phyloP scores from a whole-genome alignment of 1,140 invertebrate species.

The Orchestia grillus region DNA sequence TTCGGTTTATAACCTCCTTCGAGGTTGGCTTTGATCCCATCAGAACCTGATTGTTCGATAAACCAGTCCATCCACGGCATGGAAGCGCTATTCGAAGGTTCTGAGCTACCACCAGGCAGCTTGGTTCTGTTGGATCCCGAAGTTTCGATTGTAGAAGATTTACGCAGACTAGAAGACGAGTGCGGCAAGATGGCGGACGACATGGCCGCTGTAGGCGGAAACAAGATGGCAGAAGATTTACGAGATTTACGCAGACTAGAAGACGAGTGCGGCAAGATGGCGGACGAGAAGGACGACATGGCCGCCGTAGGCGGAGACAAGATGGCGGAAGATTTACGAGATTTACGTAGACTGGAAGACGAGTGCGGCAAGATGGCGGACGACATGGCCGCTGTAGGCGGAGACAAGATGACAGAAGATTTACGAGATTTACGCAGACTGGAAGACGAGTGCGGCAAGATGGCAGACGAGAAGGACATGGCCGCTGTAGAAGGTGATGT shows the following conservation, averaged over 20 bases:
- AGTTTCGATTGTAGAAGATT: not conserved
- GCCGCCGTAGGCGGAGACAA: not conserved
- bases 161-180: not conserved
- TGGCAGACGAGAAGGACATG: not conserved
- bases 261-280: not conserved
- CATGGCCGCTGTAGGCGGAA: too few relatives aligned
- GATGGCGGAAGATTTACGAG: too few relatives aligned
- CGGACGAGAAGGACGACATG: not conserved
- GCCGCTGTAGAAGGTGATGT: not conserved
- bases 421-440: too few relatives aligned
- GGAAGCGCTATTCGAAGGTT: not conserved
- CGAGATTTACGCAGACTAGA: too few relatives aligned
- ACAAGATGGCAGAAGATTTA: too few relatives aligned
- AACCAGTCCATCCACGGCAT: constrained; percentile 67
- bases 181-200: too few relatives aligned
- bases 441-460: not conserved
- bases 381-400: too few relatives aligned
- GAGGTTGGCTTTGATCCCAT: constrained; percentile 65
- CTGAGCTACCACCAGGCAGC: not conserved
- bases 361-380: too few relatives aligned
- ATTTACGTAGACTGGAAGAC: too few relatives aligned
- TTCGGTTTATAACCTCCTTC: constrained; percentile 58
- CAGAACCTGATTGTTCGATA: constrained; percentile 62
- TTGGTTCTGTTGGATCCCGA: not conserved
- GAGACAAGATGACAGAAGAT: too few relatives aligned